Evolutionary conservation across 2,888 invertebrate genomes (phyloP).

Genomic region (Colletes collaris): DNA sequence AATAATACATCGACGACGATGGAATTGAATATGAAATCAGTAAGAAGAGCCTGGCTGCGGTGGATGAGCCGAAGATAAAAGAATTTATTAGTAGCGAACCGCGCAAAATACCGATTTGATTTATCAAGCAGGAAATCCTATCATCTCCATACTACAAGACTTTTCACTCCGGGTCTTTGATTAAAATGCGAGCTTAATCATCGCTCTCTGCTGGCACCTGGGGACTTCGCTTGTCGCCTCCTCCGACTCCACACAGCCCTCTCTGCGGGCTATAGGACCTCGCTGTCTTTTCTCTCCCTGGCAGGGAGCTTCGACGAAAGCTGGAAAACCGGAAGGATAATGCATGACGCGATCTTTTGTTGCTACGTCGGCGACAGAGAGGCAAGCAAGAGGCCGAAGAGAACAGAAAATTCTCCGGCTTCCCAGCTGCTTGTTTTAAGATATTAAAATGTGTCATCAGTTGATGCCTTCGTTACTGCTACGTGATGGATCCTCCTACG

Average conservation of each 20-base stretch:
- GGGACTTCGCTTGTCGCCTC: constrained; percentile 75
- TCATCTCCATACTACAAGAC: constrained; percentile 80
- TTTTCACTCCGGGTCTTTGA: constrained; percentile 82
- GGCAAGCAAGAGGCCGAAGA: constrained; percentile 40
- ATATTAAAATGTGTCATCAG: constrained; percentile 83
- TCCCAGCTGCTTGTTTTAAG: constrained; percentile 77
- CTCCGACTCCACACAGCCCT: constrained; percentile 43
- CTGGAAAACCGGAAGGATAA: constrained; percentile 77
- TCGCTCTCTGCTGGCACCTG: constrained; percentile 79
- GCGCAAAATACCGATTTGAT: constrained; percentile 78
- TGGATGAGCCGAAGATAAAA: constrained; percentile 60
- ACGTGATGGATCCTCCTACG: constrained; percentile 71
- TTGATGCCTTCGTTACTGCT: constrained; percentile 79
- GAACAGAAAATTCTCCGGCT: constrained; percentile 57
- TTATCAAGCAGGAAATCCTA: constrained; percentile 81
- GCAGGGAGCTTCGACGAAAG: constrained; percentile 69
- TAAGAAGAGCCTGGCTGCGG: constrained; percentile 37
- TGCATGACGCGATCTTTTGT: constrained; percentile 78
- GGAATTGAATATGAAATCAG: constrained; percentile 62
- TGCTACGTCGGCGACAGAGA: constrained; percentile 56
- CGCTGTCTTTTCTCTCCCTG: constrained; percentile 64
- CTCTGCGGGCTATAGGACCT: constrained; percentile 49
- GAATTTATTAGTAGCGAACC: constrained; percentile 73
- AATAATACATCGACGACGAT: constrained; percentile 34
- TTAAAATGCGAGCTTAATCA: constrained; percentile 83